Percentiles rank a stretch among this genome's conserved stretches.
These are phyloP conservation scores for Percopsis transmontana DNA, from an alignment of 2,113 vertebrate genomes.

Conservation along the genomic window DNA sequence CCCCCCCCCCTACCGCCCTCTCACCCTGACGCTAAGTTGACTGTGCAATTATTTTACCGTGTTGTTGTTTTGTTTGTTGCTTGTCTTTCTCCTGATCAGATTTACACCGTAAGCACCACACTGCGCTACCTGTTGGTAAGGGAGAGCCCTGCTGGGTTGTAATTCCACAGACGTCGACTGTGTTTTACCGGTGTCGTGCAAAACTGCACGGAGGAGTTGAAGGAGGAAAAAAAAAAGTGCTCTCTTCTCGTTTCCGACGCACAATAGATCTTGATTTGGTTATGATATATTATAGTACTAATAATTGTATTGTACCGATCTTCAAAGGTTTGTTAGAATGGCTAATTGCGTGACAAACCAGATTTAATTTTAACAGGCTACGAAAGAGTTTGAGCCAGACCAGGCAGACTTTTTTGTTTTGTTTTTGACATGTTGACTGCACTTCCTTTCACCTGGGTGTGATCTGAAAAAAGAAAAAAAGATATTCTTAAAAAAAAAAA, in stretches of 20 bases:
- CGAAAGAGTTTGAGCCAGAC: conserved; percentile 36
- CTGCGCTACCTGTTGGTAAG: conserved; percentile 28
- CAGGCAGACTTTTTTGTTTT: conserved; percentile 36
- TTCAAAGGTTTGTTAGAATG: conserved; percentile 33
- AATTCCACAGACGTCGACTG: conserved; percentile 49
- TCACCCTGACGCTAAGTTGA: conserved; percentile 65
- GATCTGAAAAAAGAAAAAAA: conserved; percentile 28
- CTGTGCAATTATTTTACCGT: conserved; percentile 81
- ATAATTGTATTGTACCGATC: conserved; percentile 11
- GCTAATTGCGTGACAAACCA: conserved; percentile 3
- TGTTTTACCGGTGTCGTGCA: conserved; percentile 44
- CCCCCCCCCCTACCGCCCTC: conserved; percentile 17
- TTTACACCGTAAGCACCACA: conserved; percentile 48
- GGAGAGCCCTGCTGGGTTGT: conserved; percentile 49
- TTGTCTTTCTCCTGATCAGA: conserved; percentile 54
- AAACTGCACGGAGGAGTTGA: conserved; percentile 35
- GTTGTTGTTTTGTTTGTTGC: conserved; percentile 61
- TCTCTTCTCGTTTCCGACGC: conserved; percentile 8
- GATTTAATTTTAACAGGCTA: conserved; percentile 34
- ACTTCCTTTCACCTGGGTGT: conserved; percentile 64
- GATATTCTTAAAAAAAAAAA: conserved; percentile 46
- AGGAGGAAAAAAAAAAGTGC: conserved; percentile 1
- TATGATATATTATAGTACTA: too few species aligned
- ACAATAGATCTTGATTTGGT: conserved; percentile 16
- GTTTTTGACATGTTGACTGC: conserved; percentile 43